These are phyloP conservation scores for Lacanobia oleracea DNA, from an alignment of 2,888 invertebrate genomes.

Conservation along the genomic window DNA sequence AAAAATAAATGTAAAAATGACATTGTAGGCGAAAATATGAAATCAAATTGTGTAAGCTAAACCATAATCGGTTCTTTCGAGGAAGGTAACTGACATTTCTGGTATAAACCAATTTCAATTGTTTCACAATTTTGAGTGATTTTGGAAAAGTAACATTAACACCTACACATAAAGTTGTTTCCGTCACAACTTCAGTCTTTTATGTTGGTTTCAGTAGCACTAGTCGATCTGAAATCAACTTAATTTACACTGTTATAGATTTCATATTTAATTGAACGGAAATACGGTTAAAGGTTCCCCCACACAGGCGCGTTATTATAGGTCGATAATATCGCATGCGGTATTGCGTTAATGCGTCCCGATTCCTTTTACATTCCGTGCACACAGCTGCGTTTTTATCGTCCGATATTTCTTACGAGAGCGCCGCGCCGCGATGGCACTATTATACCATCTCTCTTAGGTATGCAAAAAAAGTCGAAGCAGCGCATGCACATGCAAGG, in stretches of 20 bases:
- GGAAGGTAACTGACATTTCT: slow-evolving; percentile 18
- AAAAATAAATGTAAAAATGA: slow-evolving; percentile 25
- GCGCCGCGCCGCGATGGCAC: too few species aligned
- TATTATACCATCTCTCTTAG: too few species aligned
- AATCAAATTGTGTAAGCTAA: slow-evolving; percentile 18
- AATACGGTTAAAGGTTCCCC: too few species aligned
- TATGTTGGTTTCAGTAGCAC: neutral
- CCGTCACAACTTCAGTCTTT: neutral
- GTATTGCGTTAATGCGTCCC: too few species aligned
- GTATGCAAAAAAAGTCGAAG: too few species aligned
- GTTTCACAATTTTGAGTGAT: neutral
- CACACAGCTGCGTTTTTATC: too few species aligned
- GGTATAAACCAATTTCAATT: slow-evolving; percentile 21
- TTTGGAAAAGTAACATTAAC: slow-evolving; percentile 7
- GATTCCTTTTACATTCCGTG: too few species aligned
- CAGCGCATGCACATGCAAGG: too few species aligned
- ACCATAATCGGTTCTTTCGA: slow-evolving; percentile 3
- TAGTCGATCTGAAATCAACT: slow-evolving; percentile 2
- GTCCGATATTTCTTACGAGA: too few species aligned
- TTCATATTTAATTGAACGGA: neutral
- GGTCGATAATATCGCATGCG: too few species aligned
- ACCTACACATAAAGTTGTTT: neutral
- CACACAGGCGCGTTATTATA: too few species aligned
- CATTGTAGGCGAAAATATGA: slow-evolving; percentile 18
- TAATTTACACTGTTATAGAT: rapidly evolving